Evolutionary conservation across 1,140 invertebrate genomes (phyloP), one percentile per base, ranked within the genome.

Genomic region (Drosophila auraria): DNA sequence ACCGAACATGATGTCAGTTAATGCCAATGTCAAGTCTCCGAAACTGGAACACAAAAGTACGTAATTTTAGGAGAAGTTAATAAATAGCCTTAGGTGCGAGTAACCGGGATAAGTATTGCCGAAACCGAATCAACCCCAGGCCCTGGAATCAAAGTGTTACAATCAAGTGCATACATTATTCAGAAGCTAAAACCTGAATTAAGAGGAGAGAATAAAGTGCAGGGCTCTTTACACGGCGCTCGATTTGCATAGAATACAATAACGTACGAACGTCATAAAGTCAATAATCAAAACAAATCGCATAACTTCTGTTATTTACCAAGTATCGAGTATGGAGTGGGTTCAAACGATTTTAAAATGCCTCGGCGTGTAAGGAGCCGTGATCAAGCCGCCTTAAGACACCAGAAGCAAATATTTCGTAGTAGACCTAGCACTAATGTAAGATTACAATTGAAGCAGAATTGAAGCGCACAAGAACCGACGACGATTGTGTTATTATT

Each of bases 381-480:
- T 64, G 54, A 82, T 70, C 49, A 72, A 59, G 42, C 81, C 74
- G 81, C 84, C 86, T 87, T 89, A 87, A 74, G 66, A 51, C 49
- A 63, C 47, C 49, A 59, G 57, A 71, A 77, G 45, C 66, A 70
- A 69, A 63, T 75, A 70, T 65, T 68, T 62, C 59, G 56, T 68
- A 56, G 56, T 56, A 79, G 51, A 61, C 38, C 25, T 57, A 65
- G 45, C 42, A 45, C 36, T 69, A 20, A 63, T 53, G 33, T 57
- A 78, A 51, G 45, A 80, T 45, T 50, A 62, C 33, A 66, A 73
- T 59, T 75, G 56, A 20, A 20, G 20, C 20, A 20, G 20, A 59
- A 83, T 63, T 66, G 71, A 84, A 64, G 53, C 77, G 66, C 68
- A 83, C 66, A 62, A 79, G 69, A 77, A 70, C 54, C 54, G 54